Evolutionary conservation across 2,113 vertebrate genomes (phyloP), one percentile per base, ranked within the genome.

Genomic region (Pyxicephalus adspersus): DNA sequence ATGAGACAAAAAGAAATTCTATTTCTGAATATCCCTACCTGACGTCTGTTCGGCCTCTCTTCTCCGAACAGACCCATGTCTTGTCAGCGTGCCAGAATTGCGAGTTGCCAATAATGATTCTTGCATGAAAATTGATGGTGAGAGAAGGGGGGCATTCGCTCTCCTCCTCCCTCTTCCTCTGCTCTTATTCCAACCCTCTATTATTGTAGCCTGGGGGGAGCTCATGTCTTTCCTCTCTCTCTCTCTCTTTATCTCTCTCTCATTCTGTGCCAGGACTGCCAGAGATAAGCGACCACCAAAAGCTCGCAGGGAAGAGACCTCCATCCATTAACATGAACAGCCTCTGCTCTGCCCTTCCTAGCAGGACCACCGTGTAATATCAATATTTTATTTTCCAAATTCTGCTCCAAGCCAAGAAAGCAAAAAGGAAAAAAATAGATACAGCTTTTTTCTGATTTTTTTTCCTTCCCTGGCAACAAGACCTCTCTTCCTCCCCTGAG

Each of bases 71-170:
- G 15, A 94, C 95, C 96, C 95, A 95, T 97, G 94, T 94, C 93
- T 92, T 95, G 94, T 94, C 95, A 94, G 90, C 92, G 88, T 87
- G 92, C 93, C 95, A 94, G 91, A 90, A 90, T 92, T 94, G 92
- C 90, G 91, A 93, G 93, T 91, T 94, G 91, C 95, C 94, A 93
- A 92, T 94, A 94, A 95, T 95, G 93, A 92, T 94, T 92, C 92
- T 94, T 89, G 88, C 93, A 90, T 95, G 93, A 94, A 93, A 93
- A 95, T 93, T 94, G 94, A 93, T 93, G 87, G 89, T 86, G 89
- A 88, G 91, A 90, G 87, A 87, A 55, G 86, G 23, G 85, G 85
- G 83, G 85, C 78, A 85, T 84, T 85, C 88, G 34, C 83, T 82
- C 84, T 81, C 75, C 63, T 20, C 50, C 17, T 64, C 70, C 67